Percentiles rank a stretch among this genome's conserved stretches.
These are phyloP conservation scores for Pogonocichla stellata DNA, from an alignment of 2,113 vertebrate species.

Conservation along the genomic window DNA sequence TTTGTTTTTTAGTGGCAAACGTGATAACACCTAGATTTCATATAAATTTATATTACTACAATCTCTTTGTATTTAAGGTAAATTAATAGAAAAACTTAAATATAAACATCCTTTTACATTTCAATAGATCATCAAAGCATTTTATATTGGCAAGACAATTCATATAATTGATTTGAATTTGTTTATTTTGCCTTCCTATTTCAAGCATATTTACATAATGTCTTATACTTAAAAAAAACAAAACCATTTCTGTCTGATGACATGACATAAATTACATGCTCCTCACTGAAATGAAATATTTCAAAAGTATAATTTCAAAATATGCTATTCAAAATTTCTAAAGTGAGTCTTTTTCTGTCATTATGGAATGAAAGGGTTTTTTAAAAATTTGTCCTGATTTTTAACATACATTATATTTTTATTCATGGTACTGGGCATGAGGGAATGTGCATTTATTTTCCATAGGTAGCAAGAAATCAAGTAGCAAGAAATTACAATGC, in stretches of 20 bases:
- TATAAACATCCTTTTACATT: neutral
- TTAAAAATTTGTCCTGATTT: neutral
- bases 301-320: neutral
- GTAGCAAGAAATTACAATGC: neutral
- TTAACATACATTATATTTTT: neutral
- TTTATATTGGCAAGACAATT: neutral
- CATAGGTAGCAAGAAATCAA: neutral
- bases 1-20: neutral
- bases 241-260: neutral
- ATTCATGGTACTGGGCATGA: neutral
- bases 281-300: neutral
- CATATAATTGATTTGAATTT: neutral
- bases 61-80: neutral
- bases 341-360: neutral
- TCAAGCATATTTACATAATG: neutral
- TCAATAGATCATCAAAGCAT: neutral
- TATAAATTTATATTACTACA: neutral
- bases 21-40: neutral
- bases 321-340: neutral
- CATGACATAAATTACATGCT: neutral
- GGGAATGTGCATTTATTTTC: neutral
- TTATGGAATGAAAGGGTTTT: neutral
- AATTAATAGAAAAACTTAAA: neutral
- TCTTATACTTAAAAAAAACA: neutral
- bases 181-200: neutral